A percentile compares a stretch with the other conserved stretches of the same genome.
Evolutionary conservation across 2,888 invertebrate species (phyloP).

Genomic region (Cosmia pyralina): DNA sequence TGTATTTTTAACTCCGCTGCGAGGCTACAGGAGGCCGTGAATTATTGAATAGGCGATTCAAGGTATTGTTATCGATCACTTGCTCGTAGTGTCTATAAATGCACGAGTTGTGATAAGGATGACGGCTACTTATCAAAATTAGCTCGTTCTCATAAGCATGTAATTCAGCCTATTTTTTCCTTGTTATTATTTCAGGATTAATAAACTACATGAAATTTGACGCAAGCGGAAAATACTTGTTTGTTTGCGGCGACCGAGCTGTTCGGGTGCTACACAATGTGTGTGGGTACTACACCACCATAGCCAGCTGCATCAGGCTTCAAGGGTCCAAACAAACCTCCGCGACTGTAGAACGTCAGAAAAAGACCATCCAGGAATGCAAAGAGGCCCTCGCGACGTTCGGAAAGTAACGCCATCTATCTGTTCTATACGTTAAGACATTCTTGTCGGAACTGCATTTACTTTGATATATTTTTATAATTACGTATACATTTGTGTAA

Average conservation of each 20-base stretch:
- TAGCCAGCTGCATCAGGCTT: constrained; percentile 81
- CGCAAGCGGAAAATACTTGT: constrained; percentile 93
- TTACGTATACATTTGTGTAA: constrained; percentile 41
- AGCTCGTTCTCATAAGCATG: not conserved
- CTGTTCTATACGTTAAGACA: constrained; percentile 34
- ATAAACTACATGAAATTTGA: constrained; percentile 94
- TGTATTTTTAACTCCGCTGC: constrained; percentile 61
- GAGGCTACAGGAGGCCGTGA: constrained; percentile 64
- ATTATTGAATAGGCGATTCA: constrained; percentile 65
- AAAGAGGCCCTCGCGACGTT: constrained; percentile 84
- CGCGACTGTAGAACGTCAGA: constrained; percentile 94
- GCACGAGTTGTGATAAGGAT: constrained; percentile 51
- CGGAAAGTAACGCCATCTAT: constrained; percentile 75
- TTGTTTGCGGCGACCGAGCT: constrained; percentile 93
- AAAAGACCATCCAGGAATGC: constrained; percentile 92
- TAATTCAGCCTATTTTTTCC: constrained; percentile 35
- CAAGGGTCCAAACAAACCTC: constrained; percentile 91
- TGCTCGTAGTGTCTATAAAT: constrained; percentile 55
- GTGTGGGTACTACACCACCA: constrained; percentile 84
- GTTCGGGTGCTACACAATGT: constrained; percentile 95
- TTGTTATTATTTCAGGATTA: constrained; percentile 88
- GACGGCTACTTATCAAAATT: constrained; percentile 47
- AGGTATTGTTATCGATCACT: constrained; percentile 65
- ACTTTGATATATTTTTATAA: constrained; percentile 54
- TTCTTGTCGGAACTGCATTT: constrained; percentile 64